These are phyloP conservation scores for Pteropus rufus DNA, from an alignment of 2,797 vertebrate genomes.

Conservation along the genomic window DNA sequence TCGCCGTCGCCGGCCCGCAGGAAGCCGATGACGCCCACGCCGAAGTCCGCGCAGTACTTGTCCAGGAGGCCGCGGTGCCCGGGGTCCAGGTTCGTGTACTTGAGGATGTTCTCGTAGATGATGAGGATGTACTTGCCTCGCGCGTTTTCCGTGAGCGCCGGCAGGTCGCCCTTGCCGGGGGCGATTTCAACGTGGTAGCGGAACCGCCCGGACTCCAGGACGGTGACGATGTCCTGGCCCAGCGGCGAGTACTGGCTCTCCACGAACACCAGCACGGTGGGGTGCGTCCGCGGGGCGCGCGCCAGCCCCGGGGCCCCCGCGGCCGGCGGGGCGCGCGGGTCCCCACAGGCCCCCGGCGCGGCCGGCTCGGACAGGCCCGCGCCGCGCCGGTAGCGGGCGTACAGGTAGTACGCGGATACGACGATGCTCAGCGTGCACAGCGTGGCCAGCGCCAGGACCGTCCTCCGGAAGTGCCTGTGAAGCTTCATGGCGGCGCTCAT, in stretches of 20 bases:
- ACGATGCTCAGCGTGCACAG: slow-evolving; percentile 95
- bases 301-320: slow-evolving; percentile 85
- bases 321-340: slow-evolving; percentile 85
- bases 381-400: slow-evolving; percentile 92
- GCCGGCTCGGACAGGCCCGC: slow-evolving; percentile 90
- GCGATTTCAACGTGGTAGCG: slow-evolving; percentile 94
- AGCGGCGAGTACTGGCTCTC: slow-evolving; percentile 97
- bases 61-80: slow-evolving; percentile 97
- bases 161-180: slow-evolving; percentile 96
- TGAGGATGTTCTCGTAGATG: slow-evolving; percentile 96
- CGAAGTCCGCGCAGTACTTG: slow-evolving; percentile 94
- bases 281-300: slow-evolving; percentile 89
- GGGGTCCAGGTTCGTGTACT: slow-evolving; percentile 94
- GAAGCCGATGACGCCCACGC: slow-evolving; percentile 95
- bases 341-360: slow-evolving; percentile 89
- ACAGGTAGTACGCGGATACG: slow-evolving; percentile 96
- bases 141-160: slow-evolving; percentile 90
- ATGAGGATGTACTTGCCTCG: slow-evolving; percentile 94
- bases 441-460: slow-evolving; percentile 93
- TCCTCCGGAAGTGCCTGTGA: slow-evolving; percentile 92
- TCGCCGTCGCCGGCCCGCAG: slow-evolving; percentile 90
- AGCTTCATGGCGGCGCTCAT: slow-evolving; percentile 91
- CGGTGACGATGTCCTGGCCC: slow-evolving; percentile 95
- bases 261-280: slow-evolving; percentile 93
- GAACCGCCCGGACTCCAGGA: slow-evolving; percentile 95